Conservation (phyloP, 2,797 vertebrate species). For the Rhabdophis nuchalis region DNA sequence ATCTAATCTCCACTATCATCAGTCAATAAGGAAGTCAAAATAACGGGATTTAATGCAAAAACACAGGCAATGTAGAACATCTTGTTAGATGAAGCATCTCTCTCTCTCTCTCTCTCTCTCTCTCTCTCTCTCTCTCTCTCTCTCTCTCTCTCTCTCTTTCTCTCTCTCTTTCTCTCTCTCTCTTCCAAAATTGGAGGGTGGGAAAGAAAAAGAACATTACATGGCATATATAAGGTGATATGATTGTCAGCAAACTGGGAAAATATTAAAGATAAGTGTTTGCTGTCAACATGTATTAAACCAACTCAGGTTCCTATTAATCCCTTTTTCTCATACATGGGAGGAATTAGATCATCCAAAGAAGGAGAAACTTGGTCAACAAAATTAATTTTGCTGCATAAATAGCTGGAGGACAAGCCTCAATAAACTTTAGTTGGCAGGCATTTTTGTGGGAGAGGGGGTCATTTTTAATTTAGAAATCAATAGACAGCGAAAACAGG, state of each 20-base stretch:
- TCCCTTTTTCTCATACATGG: slow-evolving; percentile 28
- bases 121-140: no score
- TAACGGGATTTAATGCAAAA: neutral
- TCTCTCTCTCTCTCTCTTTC: no score
- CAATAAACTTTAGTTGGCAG: slow-evolving; percentile 30
- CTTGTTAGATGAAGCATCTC: neutral
- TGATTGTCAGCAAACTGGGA: slow-evolving; percentile 18
- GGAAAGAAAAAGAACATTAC: neutral
- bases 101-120: neutral
- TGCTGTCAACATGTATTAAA: slow-evolving; percentile 42
- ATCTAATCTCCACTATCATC: neutral
- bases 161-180: neutral
- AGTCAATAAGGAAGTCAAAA: neutral
- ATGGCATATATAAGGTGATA: neutral
- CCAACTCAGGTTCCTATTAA: slow-evolving; percentile 16
- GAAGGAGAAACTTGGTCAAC: slow-evolving; percentile 24
- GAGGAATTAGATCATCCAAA: slow-evolving; percentile 36
- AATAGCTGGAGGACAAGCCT: slow-evolving; percentile 38
- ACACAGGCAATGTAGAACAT: neutral
- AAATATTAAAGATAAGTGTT: slow-evolving; percentile 17
- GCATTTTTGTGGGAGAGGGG: neutral
- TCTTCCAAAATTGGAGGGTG: neutral
- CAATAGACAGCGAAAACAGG: neutral
- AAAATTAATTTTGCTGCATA: slow-evolving; percentile 39
- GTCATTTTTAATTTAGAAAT: slow-evolving; percentile 30